Evolutionary conservation across 2,888 invertebrate species (phyloP), one percentile per base, ranked within the genome.

Genomic region (Drosophila maculinotata): DNA sequence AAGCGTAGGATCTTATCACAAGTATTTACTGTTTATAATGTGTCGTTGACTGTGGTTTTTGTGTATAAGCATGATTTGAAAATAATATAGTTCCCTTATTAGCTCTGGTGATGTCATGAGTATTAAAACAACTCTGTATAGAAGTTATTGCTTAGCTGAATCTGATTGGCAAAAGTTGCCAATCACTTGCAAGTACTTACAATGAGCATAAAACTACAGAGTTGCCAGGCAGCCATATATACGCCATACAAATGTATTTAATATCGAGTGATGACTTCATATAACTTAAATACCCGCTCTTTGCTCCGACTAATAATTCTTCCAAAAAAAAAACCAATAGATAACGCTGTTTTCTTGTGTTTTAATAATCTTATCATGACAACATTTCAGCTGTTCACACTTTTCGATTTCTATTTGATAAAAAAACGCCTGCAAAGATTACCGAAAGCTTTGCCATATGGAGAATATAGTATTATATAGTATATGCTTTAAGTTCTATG

Each of bases 41-140:
- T 41, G 44, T 51, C n/a, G 62, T 26, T 42, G 4, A 8, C 23
- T 14, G n/a, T 12, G 28, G 9, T 42, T 41, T 44, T 15, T 35
- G 7, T 23, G 20, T 12, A 9, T 30, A 25, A 39, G 28, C 44
- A 68, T 56, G 63, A 63, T 52, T 42, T 54, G 12, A 7, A 9
- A 12, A 10, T 20, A 31, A 41, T 44, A 31, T 26, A 9, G 8
- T 17, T 15, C n/a, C n/a, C 6, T 17, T 12, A 49, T 15, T 31
- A 12, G 3, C 6, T 9, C n/a, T 36, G n/a, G 1, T 38, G 15
- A 26, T 25, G 48, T 9, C 15, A 26, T 48, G 20, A 20, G 20
- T n/a, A n/a, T n/a, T n/a, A 20, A 20, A 20, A 20, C 20, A 2
- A 4, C 4, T 20, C 4, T 20, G 20, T 20, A 3, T 20, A 2